Base-by-base conservation (phyloP, 2,113 vertebrate genomes). In the Syngnathoides biaculeatus region DNA sequence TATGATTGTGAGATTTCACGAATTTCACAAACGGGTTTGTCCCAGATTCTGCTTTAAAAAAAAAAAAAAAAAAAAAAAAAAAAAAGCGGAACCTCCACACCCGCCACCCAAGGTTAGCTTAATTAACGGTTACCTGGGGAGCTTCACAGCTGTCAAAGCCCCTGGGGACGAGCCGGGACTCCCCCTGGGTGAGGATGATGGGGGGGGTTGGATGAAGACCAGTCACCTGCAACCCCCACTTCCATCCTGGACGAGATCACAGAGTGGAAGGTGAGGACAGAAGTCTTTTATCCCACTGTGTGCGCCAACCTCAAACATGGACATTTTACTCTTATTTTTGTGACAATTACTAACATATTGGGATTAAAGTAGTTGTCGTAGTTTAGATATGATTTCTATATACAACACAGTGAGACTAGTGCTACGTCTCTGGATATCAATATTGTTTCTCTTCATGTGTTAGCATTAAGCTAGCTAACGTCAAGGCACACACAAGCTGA, bases 211-310 rank as follows among this genome's bases (percentile, higher is more conserved):
- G 66, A 75, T 74, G 55, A 74, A 69, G 53, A 27, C 60, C 72
- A 83, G 74, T 85, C 85, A 86, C 88, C 83, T 88, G 87, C 64
- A 43, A 0, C 17, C 30, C 65, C 62, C 30, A n/a, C 47, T 43
- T 1, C n/a, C 30, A 38, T 13, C 30, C 14, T 47, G 65, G 63
- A 70, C 43, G 64, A 86, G 79, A 71, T 57, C 45, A 39, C 61
- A 82, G 75, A 88, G 84, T 86, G 77, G 84, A 82, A 83, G 83
- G 89, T 80, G 89, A 87, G 71, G 87, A 89, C 70, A 85, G 87
- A 84, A 68, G 7, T 15, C 69, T 72, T 78, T 72, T 78, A 71
- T 84, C 78, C 74, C 71, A 78, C 76, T 81, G 2, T 22, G 48
- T n/a, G 48, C 10, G 20, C 20, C 8, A 20, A 52, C 48, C 9